Percentiles rank a stretch among this genome's conserved stretches.
Conservation (phyloP, 2,113 vertebrate genomes). For the Caretta caretta region DNA sequence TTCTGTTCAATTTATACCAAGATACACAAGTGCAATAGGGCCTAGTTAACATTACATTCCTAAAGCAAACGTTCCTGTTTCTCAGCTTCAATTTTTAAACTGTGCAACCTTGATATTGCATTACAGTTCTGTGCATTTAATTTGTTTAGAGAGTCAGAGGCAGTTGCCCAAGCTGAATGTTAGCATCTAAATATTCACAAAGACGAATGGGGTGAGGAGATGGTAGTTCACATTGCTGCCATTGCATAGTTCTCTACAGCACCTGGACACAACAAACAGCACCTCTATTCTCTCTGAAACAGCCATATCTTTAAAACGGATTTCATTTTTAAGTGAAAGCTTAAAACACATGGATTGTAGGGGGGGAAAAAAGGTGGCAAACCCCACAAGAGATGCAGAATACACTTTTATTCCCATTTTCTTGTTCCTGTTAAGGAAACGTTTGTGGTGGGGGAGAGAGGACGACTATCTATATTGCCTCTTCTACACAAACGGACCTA, state of each 20-base stretch:
- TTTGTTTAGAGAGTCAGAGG: neutral
- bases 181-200: neutral
- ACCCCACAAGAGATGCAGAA: neutral
- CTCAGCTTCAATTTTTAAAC: neutral
- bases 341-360: neutral
- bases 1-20: neutral
- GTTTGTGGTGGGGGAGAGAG: neutral
- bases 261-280: neutral
- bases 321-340: neutral
- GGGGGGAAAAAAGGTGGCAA: neutral
- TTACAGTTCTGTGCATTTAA: fast-evolving
- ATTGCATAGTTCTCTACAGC: neutral
- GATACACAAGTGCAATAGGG: neutral
- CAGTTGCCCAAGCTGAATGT: no score
- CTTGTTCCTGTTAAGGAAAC: neutral
- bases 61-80: neutral
- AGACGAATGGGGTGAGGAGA: neutral
- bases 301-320: neutral
- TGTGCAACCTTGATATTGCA: neutral
- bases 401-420: neutral
- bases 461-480: fast-evolving
- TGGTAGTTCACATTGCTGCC: neutral
- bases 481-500: fast-evolving
- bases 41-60: neutral
- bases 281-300: neutral